These are phyloP conservation scores for Ommatoiulus sabulosus DNA, from an alignment of 2,888 invertebrate genomes.

Conservation along the genomic window DNA sequence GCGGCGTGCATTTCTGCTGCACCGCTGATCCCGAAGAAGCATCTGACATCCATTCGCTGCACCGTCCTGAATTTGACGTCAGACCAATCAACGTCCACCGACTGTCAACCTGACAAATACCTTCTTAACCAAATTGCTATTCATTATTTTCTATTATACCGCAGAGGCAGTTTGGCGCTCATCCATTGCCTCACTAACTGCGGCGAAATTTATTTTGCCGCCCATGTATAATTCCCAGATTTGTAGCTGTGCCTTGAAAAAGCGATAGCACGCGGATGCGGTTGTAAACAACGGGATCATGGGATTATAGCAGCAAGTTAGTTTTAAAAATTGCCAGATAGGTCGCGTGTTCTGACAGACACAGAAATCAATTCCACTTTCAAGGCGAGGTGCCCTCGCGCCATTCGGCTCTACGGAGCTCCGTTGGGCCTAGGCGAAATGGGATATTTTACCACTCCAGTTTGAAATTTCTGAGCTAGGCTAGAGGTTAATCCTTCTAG, in stretches of 20 bases:
- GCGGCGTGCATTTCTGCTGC: neutral
- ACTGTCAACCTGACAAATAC: constrained; percentile 16
- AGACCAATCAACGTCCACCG: neutral
- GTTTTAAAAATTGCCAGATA: constrained; percentile 12
- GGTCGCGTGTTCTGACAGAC: neutral
- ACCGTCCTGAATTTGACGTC: neutral
- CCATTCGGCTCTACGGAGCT: neutral
- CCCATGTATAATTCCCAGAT: constrained; percentile 3
- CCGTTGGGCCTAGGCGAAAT: neutral
- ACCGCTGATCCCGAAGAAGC: neutral
- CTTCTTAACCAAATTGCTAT: constrained; percentile 16
- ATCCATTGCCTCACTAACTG: neutral
- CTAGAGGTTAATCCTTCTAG: neutral
- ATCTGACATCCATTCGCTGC: neutral
- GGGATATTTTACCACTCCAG: neutral
- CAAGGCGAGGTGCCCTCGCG: neutral
- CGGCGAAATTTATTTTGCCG: neutral
- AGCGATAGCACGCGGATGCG: neutral
- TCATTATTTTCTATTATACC: neutral
- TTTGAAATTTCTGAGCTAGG: neutral
- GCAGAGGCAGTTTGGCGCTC: neutral
- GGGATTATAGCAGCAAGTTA: neutral
- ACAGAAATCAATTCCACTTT: constrained; percentile 6
- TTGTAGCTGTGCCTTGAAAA: neutral
- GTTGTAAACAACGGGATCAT: constrained; percentile 30